These are phyloP conservation scores for Myotis planiceps DNA, from an alignment of 2,797 vertebrate species.

Conservation along the genomic window DNA sequence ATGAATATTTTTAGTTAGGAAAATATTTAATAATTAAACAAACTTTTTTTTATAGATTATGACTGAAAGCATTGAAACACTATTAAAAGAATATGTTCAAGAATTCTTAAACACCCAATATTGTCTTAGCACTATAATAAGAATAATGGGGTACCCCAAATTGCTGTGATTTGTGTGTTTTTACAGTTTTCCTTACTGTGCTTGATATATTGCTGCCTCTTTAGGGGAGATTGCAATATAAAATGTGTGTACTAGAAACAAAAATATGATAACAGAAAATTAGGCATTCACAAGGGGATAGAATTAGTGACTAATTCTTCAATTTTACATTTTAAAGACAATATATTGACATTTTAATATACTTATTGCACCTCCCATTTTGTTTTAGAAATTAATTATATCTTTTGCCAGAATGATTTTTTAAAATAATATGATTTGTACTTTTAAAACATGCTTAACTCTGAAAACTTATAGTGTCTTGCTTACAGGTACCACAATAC, in stretches of 20 bases:
- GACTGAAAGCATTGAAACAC: not conserved
- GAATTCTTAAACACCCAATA: not conserved
- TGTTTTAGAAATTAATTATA: slow-evolving; percentile 59
- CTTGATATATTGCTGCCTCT: not conserved
- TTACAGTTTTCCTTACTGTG: not conserved
- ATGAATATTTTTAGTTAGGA: not conserved
- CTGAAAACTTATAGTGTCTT: slow-evolving; percentile 82
- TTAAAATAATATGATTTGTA: slow-evolving; percentile 13
- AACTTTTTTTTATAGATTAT: not conserved
- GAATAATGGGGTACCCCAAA: not conserved
- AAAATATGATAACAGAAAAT: not conserved
- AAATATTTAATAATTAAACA: slow-evolving; percentile 10
- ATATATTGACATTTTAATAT: slow-evolving; percentile 14
- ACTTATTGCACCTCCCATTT: not conserved
- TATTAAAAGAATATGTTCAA: slow-evolving; percentile 24
- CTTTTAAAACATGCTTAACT: slow-evolving; percentile 69
- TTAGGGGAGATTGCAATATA: not conserved
- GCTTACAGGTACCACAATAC: slow-evolving; percentile 84
- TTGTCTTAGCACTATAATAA: not conserved
- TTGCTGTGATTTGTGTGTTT: not conserved
- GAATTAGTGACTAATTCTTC: not conserved
- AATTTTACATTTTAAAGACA: slow-evolving; percentile 25
- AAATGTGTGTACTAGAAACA: not conserved
- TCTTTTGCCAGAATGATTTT: slow-evolving; percentile 25
- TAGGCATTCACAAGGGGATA: not conserved